These are phyloP conservation scores for Notolepis coatsorum DNA, from an alignment of 2,797 vertebrate species.

Conservation along the genomic window DNA sequence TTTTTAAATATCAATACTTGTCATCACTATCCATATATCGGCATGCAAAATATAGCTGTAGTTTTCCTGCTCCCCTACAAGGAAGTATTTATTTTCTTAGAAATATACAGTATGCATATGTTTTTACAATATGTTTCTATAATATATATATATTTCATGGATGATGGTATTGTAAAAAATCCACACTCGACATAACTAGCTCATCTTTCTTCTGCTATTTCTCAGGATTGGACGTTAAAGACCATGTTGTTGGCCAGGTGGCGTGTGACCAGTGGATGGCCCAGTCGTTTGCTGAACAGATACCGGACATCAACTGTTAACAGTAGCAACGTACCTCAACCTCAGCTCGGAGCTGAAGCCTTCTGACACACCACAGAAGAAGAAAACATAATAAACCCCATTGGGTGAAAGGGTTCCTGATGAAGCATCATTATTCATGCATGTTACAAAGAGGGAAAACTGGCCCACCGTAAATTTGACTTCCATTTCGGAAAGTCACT, in stretches of 20 bases:
- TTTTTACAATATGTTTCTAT: too few species aligned
- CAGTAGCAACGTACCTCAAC: slow-evolving; percentile 42
- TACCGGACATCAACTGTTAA: slow-evolving; percentile 73
- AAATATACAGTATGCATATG: too few species aligned
- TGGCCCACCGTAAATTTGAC: slow-evolving; percentile 27
- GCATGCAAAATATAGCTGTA: too few species aligned
- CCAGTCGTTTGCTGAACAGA: slow-evolving; percentile 82
- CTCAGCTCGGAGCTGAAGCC: slow-evolving; percentile 39
- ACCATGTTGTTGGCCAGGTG: slow-evolving; percentile 58
- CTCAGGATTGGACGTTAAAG: slow-evolving; percentile 52
- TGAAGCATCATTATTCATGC: slow-evolving; percentile 22
- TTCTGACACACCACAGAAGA: slow-evolving; percentile 57
- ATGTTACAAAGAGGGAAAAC: slow-evolving; percentile 35
- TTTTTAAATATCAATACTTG: too few species aligned
- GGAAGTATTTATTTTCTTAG: too few species aligned
- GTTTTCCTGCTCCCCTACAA: too few species aligned
- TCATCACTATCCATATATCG: too few species aligned
- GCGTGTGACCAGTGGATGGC: slow-evolving; percentile 81
- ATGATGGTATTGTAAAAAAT: too few species aligned
- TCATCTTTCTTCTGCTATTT: slow-evolving; percentile 22
- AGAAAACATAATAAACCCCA: slow-evolving; percentile 8
- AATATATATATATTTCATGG: too few species aligned
- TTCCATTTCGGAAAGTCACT: slow-evolving; percentile 49
- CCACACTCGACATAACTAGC: too few species aligned
- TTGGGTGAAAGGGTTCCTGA: slow-evolving; percentile 24